Percentiles rank a stretch among this genome's conserved stretches.
These are phyloP conservation scores for Baronia brevicornis DNA, from an alignment of 2,888 invertebrate genomes.

Conservation along the genomic window DNA sequence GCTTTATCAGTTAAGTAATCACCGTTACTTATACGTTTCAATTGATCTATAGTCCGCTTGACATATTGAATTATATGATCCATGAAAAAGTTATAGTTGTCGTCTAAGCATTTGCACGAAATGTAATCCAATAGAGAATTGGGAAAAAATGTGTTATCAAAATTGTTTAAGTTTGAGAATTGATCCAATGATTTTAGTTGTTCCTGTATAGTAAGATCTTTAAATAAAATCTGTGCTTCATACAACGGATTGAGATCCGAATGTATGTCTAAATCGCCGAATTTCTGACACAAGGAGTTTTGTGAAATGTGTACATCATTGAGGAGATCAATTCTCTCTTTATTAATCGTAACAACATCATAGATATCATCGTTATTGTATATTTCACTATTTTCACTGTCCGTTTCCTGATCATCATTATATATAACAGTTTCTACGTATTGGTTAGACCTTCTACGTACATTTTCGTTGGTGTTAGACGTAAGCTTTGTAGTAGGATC, in stretches of 20 bases:
- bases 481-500: conserved; percentile 47
- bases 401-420: conserved; percentile 48
- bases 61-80: conserved; percentile 60
- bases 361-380: conserved; percentile 44
- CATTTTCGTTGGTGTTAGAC: conserved; percentile 30
- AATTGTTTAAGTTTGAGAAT: conserved; percentile 27
- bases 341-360: conserved; percentile 41
- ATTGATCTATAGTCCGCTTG: conserved; percentile 56
- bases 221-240: conserved; percentile 38
- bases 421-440: conserved; percentile 54
- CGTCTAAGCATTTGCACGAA: conserved; percentile 53
- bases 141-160: conserved; percentile 36
- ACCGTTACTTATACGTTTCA: conserved; percentile 66
- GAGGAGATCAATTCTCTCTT: conserved; percentile 47
- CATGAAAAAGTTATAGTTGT: conserved; percentile 61
- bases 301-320: conserved; percentile 36
- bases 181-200: conserved; percentile 38
- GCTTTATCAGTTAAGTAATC: conserved; percentile 60
- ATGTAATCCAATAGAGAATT: conserved; percentile 55
- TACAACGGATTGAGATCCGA: conserved; percentile 32
- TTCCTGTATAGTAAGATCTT: conserved; percentile 43
- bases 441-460: conserved; percentile 40
- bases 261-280: conserved; percentile 42
- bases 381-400: conserved; percentile 47
- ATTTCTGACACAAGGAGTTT: conserved; percentile 50